Base-by-base conservation (phyloP, 2,797 vertebrate species). In the Scomberomorus guttatus region DNA sequence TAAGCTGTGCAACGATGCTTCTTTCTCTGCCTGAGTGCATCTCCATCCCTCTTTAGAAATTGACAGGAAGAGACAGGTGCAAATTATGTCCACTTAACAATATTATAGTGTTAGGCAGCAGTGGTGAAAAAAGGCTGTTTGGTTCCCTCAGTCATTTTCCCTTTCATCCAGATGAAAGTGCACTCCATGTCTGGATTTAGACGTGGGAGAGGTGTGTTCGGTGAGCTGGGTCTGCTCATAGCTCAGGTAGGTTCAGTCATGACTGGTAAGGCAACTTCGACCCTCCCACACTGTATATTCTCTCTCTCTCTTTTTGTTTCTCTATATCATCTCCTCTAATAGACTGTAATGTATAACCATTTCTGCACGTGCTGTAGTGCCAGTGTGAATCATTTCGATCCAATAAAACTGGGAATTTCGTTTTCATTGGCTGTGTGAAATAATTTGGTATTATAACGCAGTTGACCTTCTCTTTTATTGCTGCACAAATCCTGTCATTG, bases 391-490 rank as follows among this genome's bases (percentile, higher is more conserved):
- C 51, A 76, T 73, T 84, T 68, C 25, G 18, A 75, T 56, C 72
- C 71, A 67, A 64, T 83, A 80, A 87, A 84, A 75, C 10, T 56
- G 55, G 17, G 56, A 57, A 52, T 75, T 88, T 87, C 68, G 71
- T 90, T 87, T 88, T 88, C 83, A 79, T 55, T 77, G 72, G 71
- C 57, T 22, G 52, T 58, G 63, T 79, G 71, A 81, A 88, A 84
- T 81, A 64, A 85, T 80, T 86, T 81, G 24, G 50, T 72, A 60
- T 82, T 56, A 78, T 75, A 78, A 72, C 37, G 51, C 80, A 72
- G 78, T 72, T 92, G 87, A 92, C 90, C 88, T 92, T 90, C 82
- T 82, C 71, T 80, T 91, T 87, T 83, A 86, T 86, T 88, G 82
- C 80, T 29, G 80, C 72, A 85, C 83, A 86, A 77, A 88, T 85